These are phyloP conservation scores for Diplodus puntazzo DNA, from an alignment of 2,797 vertebrate species.

Conservation along the genomic window DNA sequence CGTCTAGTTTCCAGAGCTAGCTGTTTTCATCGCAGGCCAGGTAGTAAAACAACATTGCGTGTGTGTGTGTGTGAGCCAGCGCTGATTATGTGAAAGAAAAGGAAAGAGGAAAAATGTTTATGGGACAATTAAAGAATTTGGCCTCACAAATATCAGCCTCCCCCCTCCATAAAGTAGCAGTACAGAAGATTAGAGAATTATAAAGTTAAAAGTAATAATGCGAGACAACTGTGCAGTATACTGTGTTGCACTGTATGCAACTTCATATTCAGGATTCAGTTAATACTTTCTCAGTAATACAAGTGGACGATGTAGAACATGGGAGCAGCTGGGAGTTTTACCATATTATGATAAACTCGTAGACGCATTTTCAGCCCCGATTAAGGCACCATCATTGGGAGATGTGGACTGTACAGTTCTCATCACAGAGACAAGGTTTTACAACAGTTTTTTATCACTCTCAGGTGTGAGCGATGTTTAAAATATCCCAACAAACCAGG, in stretches of 20 bases:
- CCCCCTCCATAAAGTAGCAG: slow-evolving; percentile 57
- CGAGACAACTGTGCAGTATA: slow-evolving; percentile 37
- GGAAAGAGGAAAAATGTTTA: slow-evolving; percentile 73
- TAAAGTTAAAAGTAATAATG: slow-evolving; percentile 47
- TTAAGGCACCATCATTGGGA: slow-evolving; percentile 30
- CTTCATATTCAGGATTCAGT: slow-evolving; percentile 48
- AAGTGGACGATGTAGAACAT: slow-evolving; percentile 55
- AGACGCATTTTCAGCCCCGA: slow-evolving; percentile 38
- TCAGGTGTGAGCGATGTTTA: slow-evolving; percentile 11
- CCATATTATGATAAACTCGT: slow-evolving; percentile 46
- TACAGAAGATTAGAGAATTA: slow-evolving; percentile 58
- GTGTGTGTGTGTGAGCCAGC: slow-evolving; percentile 40
- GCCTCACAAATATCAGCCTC: slow-evolving; percentile 65
- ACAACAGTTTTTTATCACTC: slow-evolving; percentile 4
- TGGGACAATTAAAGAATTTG: slow-evolving; percentile 76
- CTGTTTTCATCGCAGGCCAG: slow-evolving; percentile 71
- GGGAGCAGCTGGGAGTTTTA: slow-evolving; percentile 54
- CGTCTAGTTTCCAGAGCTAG: slow-evolving; percentile 63
- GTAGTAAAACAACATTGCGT: slow-evolving; percentile 72
- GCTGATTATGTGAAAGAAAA: slow-evolving; percentile 56
- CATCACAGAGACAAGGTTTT: slow-evolving; percentile 36
- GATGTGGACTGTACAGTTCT: slow-evolving; percentile 25
- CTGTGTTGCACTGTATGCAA: slow-evolving; percentile 32
- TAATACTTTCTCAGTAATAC: slow-evolving; percentile 42
- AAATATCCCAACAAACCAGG: slow-evolving; percentile 20